phyloP scores from a whole-genome alignment of 2,797 vertebrate genomes.

The Scarus forsteni region DNA sequence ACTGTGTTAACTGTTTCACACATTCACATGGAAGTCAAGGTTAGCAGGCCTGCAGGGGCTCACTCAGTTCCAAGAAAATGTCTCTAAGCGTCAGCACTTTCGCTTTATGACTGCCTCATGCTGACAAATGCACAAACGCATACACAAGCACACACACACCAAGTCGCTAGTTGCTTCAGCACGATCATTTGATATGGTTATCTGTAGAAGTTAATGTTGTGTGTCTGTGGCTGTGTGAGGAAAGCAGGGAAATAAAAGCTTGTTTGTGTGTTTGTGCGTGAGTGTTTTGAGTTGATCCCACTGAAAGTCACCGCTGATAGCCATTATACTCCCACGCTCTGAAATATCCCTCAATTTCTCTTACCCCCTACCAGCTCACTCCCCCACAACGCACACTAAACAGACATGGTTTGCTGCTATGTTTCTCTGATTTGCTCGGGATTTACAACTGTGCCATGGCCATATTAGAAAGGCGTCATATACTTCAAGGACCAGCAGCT shows the following conservation, averaged over 20 bases:
- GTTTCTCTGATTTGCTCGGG: conserved; percentile 70
- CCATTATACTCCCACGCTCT: conserved; percentile 78
- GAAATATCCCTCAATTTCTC: conserved; percentile 77
- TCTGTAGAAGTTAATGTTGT: conserved; percentile 66
- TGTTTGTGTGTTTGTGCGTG: conserved; percentile 71
- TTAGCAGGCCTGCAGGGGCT: conserved; percentile 63
- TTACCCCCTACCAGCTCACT: conserved; percentile 73
- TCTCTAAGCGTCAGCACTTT: conserved; percentile 66
- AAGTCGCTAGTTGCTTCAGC: conserved; percentile 42
- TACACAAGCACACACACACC: conserved; percentile 30
- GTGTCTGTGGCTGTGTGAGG: conserved; percentile 49
- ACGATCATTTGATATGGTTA: conserved; percentile 58
- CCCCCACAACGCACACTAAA: conserved; percentile 73
- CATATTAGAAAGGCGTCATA: conserved; percentile 56
- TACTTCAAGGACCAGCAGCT: conserved; percentile 55
- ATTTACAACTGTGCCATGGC: conserved; percentile 55
- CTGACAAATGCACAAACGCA: conserved; percentile 27
- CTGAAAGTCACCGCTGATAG: conserved; percentile 82
- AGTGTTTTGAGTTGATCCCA: conserved; percentile 76
- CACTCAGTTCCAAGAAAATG: conserved; percentile 61
- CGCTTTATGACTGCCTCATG: conserved; percentile 50
- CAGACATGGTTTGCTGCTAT: conserved; percentile 60
- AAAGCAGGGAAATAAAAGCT: conserved; percentile 29
- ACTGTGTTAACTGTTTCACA: neutral
- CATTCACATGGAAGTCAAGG: conserved; percentile 54